Evolutionary conservation across 2,797 vertebrate genomes (phyloP).

Genomic region (Alectoris magna): DNA sequence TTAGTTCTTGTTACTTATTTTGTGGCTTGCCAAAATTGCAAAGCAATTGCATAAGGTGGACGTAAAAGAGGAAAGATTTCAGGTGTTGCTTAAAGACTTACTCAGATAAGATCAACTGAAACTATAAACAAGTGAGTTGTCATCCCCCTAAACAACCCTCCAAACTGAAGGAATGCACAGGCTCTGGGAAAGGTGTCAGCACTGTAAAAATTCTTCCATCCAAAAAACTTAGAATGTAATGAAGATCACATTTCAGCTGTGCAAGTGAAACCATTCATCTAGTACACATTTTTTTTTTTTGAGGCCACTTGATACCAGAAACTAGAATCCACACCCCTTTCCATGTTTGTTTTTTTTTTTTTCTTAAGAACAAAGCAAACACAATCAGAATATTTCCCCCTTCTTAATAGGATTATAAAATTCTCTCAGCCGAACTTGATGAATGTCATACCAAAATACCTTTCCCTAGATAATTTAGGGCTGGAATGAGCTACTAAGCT

Average conservation of each 20-base stretch:
- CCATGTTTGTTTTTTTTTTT: background rate
- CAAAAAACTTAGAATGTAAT: background rate
- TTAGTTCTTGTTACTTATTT: background rate
- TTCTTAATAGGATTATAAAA: background rate
- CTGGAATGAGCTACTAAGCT: background rate
- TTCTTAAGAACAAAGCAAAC: background rate
- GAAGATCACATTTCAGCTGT: constrained; percentile 30
- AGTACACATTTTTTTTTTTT: background rate
- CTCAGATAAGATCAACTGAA: constrained; percentile 35
- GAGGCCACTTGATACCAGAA: constrained; percentile 34
- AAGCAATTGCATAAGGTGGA: background rate
- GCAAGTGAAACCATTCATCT: background rate
- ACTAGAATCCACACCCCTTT: constrained; percentile 2
- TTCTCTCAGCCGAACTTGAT: background rate
- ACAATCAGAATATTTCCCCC: rapidly evolving
- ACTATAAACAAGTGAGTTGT: constrained; percentile 11
- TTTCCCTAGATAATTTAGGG: constrained; percentile 4
- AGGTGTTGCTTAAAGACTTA: background rate
- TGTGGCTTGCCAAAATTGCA: background rate
- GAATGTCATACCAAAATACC: background rate
- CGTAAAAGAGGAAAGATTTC: background rate
- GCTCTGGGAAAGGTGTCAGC: background rate
- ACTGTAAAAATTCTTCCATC: background rate
- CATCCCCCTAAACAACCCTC: background rate
- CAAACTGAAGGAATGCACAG: background rate